Evolutionary conservation across 1,140 invertebrate genomes (phyloP), one percentile per base, ranked within the genome.

Genomic region (Nephila pilipes): DNA sequence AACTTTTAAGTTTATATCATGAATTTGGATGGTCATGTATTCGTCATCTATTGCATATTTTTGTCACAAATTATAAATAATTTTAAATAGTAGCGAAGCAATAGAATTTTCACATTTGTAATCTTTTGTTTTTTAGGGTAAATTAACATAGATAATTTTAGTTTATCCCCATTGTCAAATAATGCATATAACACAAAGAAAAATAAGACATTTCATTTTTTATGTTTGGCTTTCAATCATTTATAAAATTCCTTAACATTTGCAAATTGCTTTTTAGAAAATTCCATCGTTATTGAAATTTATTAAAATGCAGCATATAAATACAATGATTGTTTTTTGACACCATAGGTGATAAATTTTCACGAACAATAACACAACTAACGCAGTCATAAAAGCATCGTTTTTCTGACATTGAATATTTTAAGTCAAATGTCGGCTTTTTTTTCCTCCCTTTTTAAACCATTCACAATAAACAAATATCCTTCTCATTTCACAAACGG

Each of bases 381-480:
- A 18, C 69, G 3, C 18, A 32, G 6, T 32, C 29, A 14, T 75
- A 75, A 75, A 75, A 75, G 25, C 25, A 18, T 2, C 69, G 18
- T 75, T 75, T 75, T 75, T 25, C 29, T 12, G 69, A 5, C 29
- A 75, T 75, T 75, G 69, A 75, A 75, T 20, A 75, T 36, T 75
- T 75, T 36, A 75, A 22, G 29, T 46, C 69, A 36, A 36, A 75
- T 32, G 29, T 65, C 16, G 4, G 65, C 4, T 12, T 14, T 75
- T 75, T 32, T 36, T 36, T 16, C 2, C 58, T 60, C 58, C 2
- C 16, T 75, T 75, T 18, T 18, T 32, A 75, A 36, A 18, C 29
- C 29, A 75, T 32, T 75, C 69, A 75, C 32, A 75, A 75, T 75
- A 75, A 75, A 75, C 69, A 75, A 75, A 75, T 32, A 75, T 75